Base-by-base conservation (phyloP, 2,888 invertebrate species). In the Digitonthophagus gazella region DNA sequence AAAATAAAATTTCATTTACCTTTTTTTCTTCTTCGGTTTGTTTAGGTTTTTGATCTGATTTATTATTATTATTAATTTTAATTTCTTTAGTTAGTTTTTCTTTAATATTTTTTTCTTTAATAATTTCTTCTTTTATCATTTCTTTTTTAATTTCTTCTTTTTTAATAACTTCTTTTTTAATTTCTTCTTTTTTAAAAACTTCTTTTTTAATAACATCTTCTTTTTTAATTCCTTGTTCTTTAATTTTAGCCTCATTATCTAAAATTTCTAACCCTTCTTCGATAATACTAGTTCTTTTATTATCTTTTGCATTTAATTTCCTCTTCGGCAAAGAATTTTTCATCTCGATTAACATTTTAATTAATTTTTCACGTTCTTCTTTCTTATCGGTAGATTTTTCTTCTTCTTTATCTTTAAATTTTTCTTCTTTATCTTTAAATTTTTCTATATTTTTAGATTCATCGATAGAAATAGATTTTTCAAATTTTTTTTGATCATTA, bases 281-380 rank as follows among this genome's bases (percentile, higher is more conserved):
- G 69, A 80, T 81, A 55, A 80, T 76, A 72, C 82, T 82, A 3
- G 77, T 75, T 54, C 80, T 74, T 68, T 75, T 78, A 70, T 76
- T 78, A 71, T 79, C 76, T 74, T 80, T 74, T 3, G 69, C 71
- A 67, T 78, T 83, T 28, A 82, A 80, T 73, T 86, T 86, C 18
- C 85, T 79, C 74, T 87, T 85, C 0, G 91, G 90, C 71, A 92
- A 81, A 8, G 91, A 91, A 79, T 91, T 88, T 81, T 91, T 91
- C 89, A 91, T 91, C 84, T 91, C 91, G 76, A 91, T 91, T 72
- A 91, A 80, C 87, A 91, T 90, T 81, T 90, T 89, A 78, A 88
- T 89, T 20, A 91, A 81, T 78, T 86, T 86, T 77, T 87, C 87
- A 76, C 86, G 86, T 75, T 89, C 88, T 74, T 87, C 84, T 71